These are phyloP conservation scores for Nasonia giraulti DNA, from an alignment of 1,140 invertebrate genomes.

Conservation along the genomic window DNA sequence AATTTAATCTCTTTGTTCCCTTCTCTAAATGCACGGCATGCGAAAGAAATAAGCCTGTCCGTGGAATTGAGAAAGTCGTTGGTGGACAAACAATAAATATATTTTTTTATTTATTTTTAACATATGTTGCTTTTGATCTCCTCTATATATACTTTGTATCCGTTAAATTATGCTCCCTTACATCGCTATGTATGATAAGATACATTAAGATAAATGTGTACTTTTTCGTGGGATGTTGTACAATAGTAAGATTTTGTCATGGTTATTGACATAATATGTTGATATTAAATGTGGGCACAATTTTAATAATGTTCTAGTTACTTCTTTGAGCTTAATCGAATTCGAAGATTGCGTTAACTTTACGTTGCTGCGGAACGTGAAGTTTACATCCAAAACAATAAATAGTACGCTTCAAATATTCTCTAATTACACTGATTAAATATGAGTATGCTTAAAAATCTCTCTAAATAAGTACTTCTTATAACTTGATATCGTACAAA, in stretches of 20 bases:
- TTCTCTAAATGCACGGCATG: neutral
- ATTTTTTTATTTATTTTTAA: neutral
- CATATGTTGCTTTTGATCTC: neutral
- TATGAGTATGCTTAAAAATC: neutral
- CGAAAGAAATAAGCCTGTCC: neutral
- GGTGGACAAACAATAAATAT: conserved; percentile 23
- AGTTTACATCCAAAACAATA: neutral
- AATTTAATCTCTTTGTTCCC: neutral
- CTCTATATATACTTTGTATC: neutral
- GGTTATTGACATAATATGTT: neutral
- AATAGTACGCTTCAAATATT: neutral
- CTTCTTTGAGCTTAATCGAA: neutral
- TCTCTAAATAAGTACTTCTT: neutral
- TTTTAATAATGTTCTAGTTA: neutral
- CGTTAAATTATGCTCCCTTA: neutral
- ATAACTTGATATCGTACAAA: conserved; percentile 36
- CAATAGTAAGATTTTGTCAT: neutral
- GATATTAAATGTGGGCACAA: neutral
- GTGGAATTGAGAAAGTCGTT: conserved; percentile 11
- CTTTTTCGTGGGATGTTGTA: neutral
- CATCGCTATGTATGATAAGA: neutral
- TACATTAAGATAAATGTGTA: neutral
- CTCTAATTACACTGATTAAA: neutral
- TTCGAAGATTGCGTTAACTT: neutral
- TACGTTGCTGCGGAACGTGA: neutral